Evolutionary conservation across 2,888 invertebrate genomes (phyloP).

Genomic region (Heliconius ethilla): DNA sequence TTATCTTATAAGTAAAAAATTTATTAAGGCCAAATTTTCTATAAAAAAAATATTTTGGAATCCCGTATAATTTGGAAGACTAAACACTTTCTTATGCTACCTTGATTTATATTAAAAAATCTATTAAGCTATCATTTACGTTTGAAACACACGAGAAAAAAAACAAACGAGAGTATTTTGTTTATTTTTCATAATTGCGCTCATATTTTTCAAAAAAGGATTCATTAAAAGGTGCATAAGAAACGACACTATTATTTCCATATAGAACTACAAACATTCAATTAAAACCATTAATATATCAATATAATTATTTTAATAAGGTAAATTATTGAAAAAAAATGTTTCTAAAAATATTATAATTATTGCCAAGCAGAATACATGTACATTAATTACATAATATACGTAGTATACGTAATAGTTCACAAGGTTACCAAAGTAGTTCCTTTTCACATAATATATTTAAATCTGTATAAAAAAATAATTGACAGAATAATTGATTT

Average conservation of each 20-base stretch:
- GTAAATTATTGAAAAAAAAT: too few species aligned
- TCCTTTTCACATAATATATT: neutral
- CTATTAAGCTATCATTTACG: too few species aligned
- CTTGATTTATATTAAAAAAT: neutral
- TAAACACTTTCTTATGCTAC: neutral
- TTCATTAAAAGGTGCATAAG: neutral
- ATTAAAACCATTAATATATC: too few species aligned
- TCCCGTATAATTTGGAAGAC: neutral
- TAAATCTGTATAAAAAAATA: neutral
- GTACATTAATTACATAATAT: too few species aligned
- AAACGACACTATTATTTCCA: neutral
- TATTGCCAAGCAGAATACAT: too few species aligned
- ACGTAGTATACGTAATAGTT: too few species aligned
- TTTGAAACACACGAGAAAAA: too few species aligned
- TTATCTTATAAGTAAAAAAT: neutral
- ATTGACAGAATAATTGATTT: constrained; percentile 6
- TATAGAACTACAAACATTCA: too few species aligned
- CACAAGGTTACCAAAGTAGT: too few species aligned
- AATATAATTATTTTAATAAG: too few species aligned
- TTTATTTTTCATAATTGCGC: neutral
- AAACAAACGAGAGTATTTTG: neutral
- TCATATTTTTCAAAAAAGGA: neutral
- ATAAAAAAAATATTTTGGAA: neutral
- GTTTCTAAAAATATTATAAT: too few species aligned
- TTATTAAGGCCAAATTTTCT: neutral